These are phyloP conservation scores for Agapornis canus DNA, from an alignment of 2,797 vertebrate species.

Conservation along the genomic window DNA sequence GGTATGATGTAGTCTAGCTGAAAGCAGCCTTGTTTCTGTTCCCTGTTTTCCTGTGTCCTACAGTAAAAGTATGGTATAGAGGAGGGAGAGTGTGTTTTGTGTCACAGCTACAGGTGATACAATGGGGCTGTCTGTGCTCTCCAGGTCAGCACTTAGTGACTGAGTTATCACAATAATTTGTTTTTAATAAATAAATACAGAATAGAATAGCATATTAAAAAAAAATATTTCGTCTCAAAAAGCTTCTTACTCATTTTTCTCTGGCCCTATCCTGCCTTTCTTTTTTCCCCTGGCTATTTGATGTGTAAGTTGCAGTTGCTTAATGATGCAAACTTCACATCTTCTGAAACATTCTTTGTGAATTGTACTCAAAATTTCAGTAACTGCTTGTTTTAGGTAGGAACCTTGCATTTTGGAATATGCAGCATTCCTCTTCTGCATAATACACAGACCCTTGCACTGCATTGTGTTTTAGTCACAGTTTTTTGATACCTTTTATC, in stretches of 20 bases:
- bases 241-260: not conserved
- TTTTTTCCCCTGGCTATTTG: not conserved
- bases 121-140: not conserved
- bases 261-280: not conserved
- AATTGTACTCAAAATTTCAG: not conserved
- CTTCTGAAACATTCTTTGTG: not conserved
- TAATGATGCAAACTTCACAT: not conserved
- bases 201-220: not conserved
- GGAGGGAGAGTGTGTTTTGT: not conserved
- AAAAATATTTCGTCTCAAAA: not conserved
- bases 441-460: not conserved
- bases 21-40: not conserved
- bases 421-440: not conserved
- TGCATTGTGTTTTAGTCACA: not conserved
- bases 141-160: not conserved
- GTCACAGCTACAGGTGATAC: not conserved
- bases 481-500: not conserved
- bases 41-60: fast-evolving
- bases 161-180: not conserved
- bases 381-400: not conserved
- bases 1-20: fast-evolving
- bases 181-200: not conserved
- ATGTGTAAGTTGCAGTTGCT: not conserved
- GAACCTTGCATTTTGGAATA: not conserved
- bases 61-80: not conserved